These are phyloP conservation scores for Mimas tiliae DNA, from an alignment of 2,888 invertebrate species.

Conservation along the genomic window DNA sequence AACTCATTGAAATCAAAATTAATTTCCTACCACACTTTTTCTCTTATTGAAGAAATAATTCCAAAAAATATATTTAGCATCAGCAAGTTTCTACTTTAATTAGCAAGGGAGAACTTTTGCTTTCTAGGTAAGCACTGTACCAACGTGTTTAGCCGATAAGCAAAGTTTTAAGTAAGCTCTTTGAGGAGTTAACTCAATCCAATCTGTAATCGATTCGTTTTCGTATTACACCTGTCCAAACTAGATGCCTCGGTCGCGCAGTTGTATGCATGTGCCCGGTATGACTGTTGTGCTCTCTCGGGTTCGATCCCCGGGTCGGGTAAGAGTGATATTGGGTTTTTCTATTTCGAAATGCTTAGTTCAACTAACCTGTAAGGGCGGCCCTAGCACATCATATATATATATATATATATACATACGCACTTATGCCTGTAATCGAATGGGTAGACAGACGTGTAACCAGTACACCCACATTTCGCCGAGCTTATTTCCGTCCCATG, in stretches of 20 bases:
- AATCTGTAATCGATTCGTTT: constrained; percentile 12
- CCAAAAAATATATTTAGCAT: constrained; percentile 49
- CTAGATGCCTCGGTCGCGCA: background rate
- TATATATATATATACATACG: too few relatives aligned
- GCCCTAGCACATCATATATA: too few relatives aligned
- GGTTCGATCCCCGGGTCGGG: too few relatives aligned
- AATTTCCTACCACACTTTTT: constrained; percentile 47
- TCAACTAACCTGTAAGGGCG: too few relatives aligned
- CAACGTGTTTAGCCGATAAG: constrained; percentile 37
- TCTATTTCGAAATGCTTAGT: too few relatives aligned
- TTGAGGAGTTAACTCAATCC: constrained; percentile 24
- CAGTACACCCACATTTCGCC: too few relatives aligned
- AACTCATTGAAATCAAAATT: constrained; percentile 52
- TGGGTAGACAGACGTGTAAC: too few relatives aligned
- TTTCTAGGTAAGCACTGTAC: constrained; percentile 33
- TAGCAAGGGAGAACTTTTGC: constrained; percentile 54
- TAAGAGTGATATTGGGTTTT: too few relatives aligned
- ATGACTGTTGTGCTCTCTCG: too few relatives aligned
- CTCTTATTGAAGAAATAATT: constrained; percentile 53
- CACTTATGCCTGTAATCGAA: too few relatives aligned
- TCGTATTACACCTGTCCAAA: background rate
- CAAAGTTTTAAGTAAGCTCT: constrained; percentile 24
- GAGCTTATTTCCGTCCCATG: too few relatives aligned
- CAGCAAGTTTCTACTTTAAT: constrained; percentile 60
- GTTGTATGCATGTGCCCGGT: too few relatives aligned